Base-by-base conservation (phyloP, 2,888 invertebrate species). In the Rhaphigaster nebulosa region DNA sequence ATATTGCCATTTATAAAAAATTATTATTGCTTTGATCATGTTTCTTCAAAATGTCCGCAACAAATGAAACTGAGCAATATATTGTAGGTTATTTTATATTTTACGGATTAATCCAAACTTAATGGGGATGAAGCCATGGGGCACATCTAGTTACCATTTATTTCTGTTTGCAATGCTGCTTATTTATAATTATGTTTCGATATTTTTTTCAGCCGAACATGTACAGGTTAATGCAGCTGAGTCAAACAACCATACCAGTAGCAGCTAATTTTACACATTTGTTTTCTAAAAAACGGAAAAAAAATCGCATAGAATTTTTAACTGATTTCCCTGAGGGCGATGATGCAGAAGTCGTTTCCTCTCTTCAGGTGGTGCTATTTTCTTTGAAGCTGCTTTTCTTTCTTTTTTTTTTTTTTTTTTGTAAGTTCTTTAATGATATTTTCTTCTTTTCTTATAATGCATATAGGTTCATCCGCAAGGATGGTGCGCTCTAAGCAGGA, bases 291-390 rank as follows among this genome's bases (percentile, higher is more conserved):
- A 95, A 95, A 90, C 95, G 97, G 90, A 95, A 95, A 92, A 95
- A 96, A 92, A 99, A 99, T 94, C 95, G 98, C 80, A 96, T 98
- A 8, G 98, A 99, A 94, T 96, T 98, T 93, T 96, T 99, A 26
- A 96, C 97, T 0, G 99, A 99, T 94, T 98, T 98, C 94, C 98
- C 98, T 0, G 94, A 95, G 12, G 96, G 96, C 1, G 97, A 98
- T 93, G 97, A 98, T 92, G 98, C 98, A 0, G 98, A 98, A 94
- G 97, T 98, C 91, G 97, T 99, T 92, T 97, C 98, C 92, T 97
- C 98, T 3, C 94, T 99, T 91, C 96, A 97, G 95, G 96, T 95
- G n/a, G 38, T 65, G 65, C 26, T 80, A 45, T 10, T 84, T 84
- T n/a, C 84, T 3, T 70, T 65, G 38, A 18, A 70, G 3, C 4